phyloP scores from a whole-genome alignment of 2,888 invertebrate species.

The Cheiracanthium punctorium region DNA sequence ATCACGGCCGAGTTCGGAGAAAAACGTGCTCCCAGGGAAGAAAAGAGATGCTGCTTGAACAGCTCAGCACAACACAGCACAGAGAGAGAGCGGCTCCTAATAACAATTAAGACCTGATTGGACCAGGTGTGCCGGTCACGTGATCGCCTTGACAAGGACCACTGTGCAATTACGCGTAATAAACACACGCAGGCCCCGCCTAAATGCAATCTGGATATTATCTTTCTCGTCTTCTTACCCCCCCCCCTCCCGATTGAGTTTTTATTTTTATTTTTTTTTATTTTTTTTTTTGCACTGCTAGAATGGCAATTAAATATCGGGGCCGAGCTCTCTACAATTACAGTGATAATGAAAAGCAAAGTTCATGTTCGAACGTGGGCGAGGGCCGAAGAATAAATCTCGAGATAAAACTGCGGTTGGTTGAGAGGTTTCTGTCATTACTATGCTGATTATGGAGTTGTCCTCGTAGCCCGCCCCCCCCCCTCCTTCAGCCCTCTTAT shows the following conservation, averaged over 20 bases:
- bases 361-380: slow-evolving; percentile 35
- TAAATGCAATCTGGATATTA: slow-evolving; percentile 4
- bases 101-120: slow-evolving; percentile 68
- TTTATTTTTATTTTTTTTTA: too few relatives aligned
- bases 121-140: slow-evolving; percentile 55
- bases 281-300: slow-evolving; percentile 39
- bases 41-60: too few relatives aligned
- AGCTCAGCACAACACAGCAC: not conserved
- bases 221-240: too few relatives aligned
- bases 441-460: slow-evolving; percentile 1
- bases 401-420: slow-evolving; percentile 43
- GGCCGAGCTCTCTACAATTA: slow-evolving; percentile 19
- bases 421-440: slow-evolving; percentile 16
- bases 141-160: slow-evolving; percentile 54
- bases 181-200: slow-evolving; percentile 52
- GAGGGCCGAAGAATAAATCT: slow-evolving; percentile 45
- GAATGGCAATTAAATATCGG: slow-evolving; percentile 55
- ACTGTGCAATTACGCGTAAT: slow-evolving; percentile 66
- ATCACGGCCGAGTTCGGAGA: slow-evolving; percentile 39
- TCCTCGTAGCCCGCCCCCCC: not conserved
- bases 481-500: not conserved
- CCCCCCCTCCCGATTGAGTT: slow-evolving; percentile 54
- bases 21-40: slow-evolving; percentile 52
- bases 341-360: slow-evolving; percentile 19
- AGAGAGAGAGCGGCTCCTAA: slow-evolving; percentile 26